Evolutionary conservation across 2,797 vertebrate genomes (phyloP).

Genomic region (Phylloscopus collybita): DNA sequence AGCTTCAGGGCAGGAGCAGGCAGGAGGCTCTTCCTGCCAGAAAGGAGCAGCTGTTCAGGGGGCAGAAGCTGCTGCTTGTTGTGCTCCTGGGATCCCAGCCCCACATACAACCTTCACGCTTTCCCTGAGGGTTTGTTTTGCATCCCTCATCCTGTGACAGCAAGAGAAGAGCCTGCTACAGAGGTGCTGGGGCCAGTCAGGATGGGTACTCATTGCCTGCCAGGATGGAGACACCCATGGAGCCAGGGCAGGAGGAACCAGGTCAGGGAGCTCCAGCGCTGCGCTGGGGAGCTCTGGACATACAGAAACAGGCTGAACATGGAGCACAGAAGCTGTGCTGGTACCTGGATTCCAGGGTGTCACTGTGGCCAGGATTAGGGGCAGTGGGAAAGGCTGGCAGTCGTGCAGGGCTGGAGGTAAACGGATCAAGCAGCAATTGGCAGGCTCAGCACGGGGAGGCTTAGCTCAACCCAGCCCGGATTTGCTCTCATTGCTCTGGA

Average conservation of each 20-base stretch:
- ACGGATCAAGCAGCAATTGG: slow-evolving; percentile 71
- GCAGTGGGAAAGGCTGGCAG: slow-evolving; percentile 7
- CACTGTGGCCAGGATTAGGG: slow-evolving; percentile 1
- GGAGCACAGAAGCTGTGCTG: accelerated
- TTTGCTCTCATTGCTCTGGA: neutral
- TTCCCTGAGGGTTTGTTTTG: neutral
- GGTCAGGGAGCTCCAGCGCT: accelerated
- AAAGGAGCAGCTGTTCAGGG: neutral
- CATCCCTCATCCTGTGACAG: neutral
- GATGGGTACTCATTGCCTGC: neutral
- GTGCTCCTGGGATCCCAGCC: neutral
- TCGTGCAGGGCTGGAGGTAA: slow-evolving; percentile 16
- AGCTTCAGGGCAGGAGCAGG: neutral
- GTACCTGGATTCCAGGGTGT: neutral
- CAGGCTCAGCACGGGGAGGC: slow-evolving; percentile 72
- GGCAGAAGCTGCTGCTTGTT: neutral
- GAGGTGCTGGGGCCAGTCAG: neutral
- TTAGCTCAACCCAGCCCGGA: slow-evolving; percentile 44
- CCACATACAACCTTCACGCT: accelerated
- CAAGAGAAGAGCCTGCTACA: neutral
- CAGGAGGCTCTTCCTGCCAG: neutral
- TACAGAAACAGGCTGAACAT: neutral
- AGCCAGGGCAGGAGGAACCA: neutral
- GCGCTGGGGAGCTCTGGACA: neutral
- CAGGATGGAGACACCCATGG: accelerated